Evolutionary conservation across 2,113 vertebrate genomes (phyloP).

Genomic region (Scortum barcoo): DNA sequence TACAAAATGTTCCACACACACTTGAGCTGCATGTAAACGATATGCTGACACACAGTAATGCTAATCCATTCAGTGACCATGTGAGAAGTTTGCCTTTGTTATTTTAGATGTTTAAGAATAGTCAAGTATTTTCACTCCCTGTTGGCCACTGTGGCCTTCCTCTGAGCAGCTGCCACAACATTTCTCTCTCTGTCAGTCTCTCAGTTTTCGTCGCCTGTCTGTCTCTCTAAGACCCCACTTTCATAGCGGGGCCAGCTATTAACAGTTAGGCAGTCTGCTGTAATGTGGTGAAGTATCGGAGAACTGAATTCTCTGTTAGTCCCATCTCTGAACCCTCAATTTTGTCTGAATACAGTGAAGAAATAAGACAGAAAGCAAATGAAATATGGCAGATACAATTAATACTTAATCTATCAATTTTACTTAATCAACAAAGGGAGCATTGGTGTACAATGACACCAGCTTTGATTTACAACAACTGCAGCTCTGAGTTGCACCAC

Average conservation of each 20-base stretch:
- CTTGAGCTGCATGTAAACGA: slow-evolving; percentile 20
- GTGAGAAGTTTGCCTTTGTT: slow-evolving; percentile 61
- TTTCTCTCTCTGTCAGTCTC: slow-evolving; percentile 38
- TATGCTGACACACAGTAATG: slow-evolving; percentile 58
- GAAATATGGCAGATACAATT: not conserved
- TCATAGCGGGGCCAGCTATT: slow-evolving; percentile 8
- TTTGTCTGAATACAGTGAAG: not conserved
- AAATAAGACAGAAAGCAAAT: slow-evolving; percentile 13
- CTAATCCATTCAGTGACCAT: slow-evolving; percentile 39
- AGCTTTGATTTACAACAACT: slow-evolving; percentile 12
- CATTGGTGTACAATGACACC: not conserved
- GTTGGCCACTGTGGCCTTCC: slow-evolving; percentile 50
- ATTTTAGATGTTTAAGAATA: slow-evolving; percentile 76
- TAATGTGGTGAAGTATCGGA: not conserved
- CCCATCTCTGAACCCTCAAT: not conserved
- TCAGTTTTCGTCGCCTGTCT: slow-evolving; percentile 10
- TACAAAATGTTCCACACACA: slow-evolving; percentile 11
- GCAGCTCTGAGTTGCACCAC: not conserved
- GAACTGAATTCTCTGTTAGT: not conserved
- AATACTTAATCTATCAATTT: not conserved
- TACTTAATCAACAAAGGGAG: slow-evolving; percentile 26
- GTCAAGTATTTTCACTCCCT: slow-evolving; percentile 61
- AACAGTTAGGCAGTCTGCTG: not conserved
- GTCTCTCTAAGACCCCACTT: slow-evolving; percentile 22
- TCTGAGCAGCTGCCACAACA: slow-evolving; percentile 69